A percentile compares a stretch with the other conserved stretches of the same genome.
Conservation (phyloP, 2,888 invertebrate genomes). For the Cheilosia grossa region DNA sequence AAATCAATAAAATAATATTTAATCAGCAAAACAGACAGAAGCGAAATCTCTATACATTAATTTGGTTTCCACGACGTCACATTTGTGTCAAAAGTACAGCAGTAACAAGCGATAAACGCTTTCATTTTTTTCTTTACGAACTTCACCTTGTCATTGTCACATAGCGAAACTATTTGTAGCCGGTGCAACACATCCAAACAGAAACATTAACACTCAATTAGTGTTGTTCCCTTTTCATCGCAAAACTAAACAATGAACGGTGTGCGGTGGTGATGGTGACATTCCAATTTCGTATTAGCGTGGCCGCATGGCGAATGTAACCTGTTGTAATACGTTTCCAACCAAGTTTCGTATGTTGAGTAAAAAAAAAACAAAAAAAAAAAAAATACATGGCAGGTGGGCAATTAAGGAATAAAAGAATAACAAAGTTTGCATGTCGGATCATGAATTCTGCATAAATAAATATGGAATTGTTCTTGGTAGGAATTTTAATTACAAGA, state of each 20-base stretch:
- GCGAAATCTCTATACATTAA: background rate
- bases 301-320: background rate
- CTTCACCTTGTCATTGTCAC: slow-evolving; percentile 63
- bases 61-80: slow-evolving; percentile 9
- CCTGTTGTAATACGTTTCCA: slow-evolving; percentile 29
- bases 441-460: slow-evolving; percentile 61
- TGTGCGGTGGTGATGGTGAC: background rate
- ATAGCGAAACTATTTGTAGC: slow-evolving; percentile 16
- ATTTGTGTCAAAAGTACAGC: slow-evolving; percentile 15
- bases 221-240: slow-evolving; percentile 28
- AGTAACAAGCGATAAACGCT: slow-evolving; percentile 1
- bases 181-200: slow-evolving; percentile 23
- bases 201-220: slow-evolving; percentile 56
- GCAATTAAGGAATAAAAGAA: slow-evolving; percentile 7
- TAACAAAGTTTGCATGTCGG: slow-evolving; percentile 55
- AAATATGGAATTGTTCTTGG: slow-evolving; percentile 48
- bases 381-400: slow-evolving; percentile 35
- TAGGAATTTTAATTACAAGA: slow-evolving; percentile 54
- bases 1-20: slow-evolving; percentile 11
- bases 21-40: background rate
- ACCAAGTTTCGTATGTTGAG: slow-evolving; percentile 1
- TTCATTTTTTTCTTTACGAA: slow-evolving; percentile 20
- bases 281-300: slow-evolving; percentile 3
- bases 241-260: slow-evolving; percentile 3
- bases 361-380: background rate